A percentile compares a stretch with the other conserved stretches of the same genome.
phyloP scores from a whole-genome alignment of 2,113 vertebrate genomes.

The Apaloderma vittatum region DNA sequence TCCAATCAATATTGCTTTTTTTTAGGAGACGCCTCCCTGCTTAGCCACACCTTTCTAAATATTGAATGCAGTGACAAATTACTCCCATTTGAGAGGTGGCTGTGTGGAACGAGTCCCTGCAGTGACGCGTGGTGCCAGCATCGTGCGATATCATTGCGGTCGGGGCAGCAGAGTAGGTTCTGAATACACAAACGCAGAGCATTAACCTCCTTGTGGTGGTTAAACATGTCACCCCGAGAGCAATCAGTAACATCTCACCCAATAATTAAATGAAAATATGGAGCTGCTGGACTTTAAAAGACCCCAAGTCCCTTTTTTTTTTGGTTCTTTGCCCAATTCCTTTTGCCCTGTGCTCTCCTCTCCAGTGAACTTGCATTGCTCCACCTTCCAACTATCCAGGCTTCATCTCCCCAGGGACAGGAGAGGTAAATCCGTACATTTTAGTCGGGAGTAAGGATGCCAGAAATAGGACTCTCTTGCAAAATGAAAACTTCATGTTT shows the following conservation, averaged over 20 bases:
- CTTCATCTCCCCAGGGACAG: not conserved
- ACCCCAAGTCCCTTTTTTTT: not conserved
- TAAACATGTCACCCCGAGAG: not conserved
- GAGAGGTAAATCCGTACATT: not conserved
- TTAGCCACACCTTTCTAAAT: not conserved
- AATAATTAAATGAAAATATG: not conserved
- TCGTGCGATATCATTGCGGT: rapidly evolving
- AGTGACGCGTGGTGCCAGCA: rapidly evolving
- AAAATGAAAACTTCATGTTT: not conserved
- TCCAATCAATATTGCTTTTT: not conserved
- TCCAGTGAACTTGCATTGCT: not conserved
- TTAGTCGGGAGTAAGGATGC: not conserved
- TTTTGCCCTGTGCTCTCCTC: not conserved
- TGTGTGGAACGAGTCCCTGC: rapidly evolving
- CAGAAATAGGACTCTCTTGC: not conserved
- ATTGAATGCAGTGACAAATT: not conserved
- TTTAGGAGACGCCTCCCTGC: not conserved
- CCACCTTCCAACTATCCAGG: not conserved
- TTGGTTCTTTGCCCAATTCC: not conserved
- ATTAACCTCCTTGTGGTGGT: rapidly evolving
- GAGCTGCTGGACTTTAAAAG: not conserved
- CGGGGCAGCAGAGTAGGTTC: not conserved
- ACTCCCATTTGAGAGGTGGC: not conserved
- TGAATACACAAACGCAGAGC: not conserved
- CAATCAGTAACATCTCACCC: not conserved